These are phyloP conservation scores for Andrena praecox DNA, from an alignment of 2,888 invertebrate species.

Conservation along the genomic window DNA sequence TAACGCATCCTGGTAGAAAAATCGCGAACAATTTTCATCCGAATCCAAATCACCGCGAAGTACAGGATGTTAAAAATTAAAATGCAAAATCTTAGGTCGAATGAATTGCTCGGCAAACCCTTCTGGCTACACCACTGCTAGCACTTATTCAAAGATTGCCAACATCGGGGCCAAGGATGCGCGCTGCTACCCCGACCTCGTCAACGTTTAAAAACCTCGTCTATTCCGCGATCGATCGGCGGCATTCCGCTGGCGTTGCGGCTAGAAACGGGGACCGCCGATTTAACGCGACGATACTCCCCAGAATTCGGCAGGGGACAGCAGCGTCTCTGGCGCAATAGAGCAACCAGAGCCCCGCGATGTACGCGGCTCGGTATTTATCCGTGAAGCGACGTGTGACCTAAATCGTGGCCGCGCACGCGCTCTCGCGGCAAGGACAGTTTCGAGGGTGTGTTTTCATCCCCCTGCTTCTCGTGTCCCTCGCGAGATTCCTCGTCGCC, in stretches of 20 bases:
- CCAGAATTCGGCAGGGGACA: not conserved
- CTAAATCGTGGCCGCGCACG: conserved; percentile 63
- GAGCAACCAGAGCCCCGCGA: conserved; percentile 4
- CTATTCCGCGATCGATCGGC: conserved; percentile 1
- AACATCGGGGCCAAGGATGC: conserved; percentile 61
- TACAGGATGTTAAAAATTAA: not conserved
- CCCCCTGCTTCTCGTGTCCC: conserved; percentile 58
- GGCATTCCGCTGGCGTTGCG: not conserved
- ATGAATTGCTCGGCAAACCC: conserved; percentile 6
- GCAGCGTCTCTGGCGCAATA: not conserved
- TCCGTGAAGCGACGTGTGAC: conserved; percentile 56
- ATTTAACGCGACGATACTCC: not conserved
- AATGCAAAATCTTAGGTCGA: too few relatives aligned
- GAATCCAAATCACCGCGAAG: not conserved
- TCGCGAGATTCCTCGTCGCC: conserved; percentile 36
- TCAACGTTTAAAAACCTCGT: conserved; percentile 29
- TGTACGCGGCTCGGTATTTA: conserved; percentile 16
- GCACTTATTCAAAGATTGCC: conserved; percentile 57
- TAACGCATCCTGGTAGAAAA: conserved; percentile 18
- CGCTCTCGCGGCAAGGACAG: conserved; percentile 59
- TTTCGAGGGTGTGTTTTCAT: conserved; percentile 73
- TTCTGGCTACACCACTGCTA: conserved; percentile 39
- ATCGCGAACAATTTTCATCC: not conserved
- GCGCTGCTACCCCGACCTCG: conserved; percentile 51
- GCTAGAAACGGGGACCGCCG: not conserved